phyloP scores from a whole-genome alignment of 2,113 vertebrate species.

The Ictidomys tridecemlineatus region DNA sequence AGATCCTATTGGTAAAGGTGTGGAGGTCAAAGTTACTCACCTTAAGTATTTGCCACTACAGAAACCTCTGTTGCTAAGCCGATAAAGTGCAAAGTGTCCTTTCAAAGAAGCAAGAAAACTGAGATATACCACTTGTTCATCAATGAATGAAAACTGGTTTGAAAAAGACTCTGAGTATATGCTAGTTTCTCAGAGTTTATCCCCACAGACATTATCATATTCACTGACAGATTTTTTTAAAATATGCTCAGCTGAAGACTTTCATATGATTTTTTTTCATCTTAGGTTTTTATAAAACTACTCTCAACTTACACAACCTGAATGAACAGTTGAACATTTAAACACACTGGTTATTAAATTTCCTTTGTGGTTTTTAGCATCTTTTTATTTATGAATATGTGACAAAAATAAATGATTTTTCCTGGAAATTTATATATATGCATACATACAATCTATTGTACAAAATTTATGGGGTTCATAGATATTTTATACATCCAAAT shows the following conservation, averaged over 20 bases:
- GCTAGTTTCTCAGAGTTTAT: slow-evolving; percentile 55
- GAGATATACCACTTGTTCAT: slow-evolving; percentile 24
- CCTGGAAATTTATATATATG: not conserved
- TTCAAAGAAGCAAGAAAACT: not conserved
- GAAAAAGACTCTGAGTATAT: not conserved
- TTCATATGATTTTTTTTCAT: not conserved
- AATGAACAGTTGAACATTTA: slow-evolving; percentile 27
- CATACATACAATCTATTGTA: not conserved
- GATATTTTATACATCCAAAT: slow-evolving; percentile 13
- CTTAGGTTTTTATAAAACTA: slow-evolving; percentile 55
- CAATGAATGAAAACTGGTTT: slow-evolving; percentile 30
- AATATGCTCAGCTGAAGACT: not conserved
- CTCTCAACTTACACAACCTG: not conserved
- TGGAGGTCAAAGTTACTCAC: slow-evolving; percentile 14
- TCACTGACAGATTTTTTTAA: not conserved
- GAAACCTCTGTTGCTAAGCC: not conserved
- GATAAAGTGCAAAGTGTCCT: not conserved
- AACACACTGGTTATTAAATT: not conserved
- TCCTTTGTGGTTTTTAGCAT: not conserved
- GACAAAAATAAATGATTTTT: not conserved
- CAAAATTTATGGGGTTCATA: not conserved
- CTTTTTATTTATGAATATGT: slow-evolving; percentile 5
- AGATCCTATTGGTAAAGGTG: slow-evolving; percentile 13
- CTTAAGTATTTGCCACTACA: slow-evolving; percentile 40
- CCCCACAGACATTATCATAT: not conserved